These are phyloP conservation scores for Camponotus floridanus DNA, from an alignment of 1,140 invertebrate genomes.

Conservation along the genomic window DNA sequence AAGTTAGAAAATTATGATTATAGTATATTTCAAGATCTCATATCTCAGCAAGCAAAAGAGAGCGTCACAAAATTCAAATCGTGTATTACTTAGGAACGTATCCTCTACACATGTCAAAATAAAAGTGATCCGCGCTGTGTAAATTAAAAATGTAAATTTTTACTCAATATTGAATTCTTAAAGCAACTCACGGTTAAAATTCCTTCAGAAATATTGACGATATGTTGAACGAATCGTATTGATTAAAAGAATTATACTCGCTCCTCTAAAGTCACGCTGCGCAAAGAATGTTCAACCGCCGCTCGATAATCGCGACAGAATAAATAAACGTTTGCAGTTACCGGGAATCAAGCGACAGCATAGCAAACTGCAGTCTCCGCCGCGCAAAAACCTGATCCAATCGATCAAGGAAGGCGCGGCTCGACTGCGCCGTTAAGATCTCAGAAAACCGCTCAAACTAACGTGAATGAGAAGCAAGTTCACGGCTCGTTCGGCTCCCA, in stretches of 20 bases:
- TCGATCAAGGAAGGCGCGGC: constrained; percentile 2
- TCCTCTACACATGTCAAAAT: too few species aligned
- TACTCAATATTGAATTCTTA: constrained; percentile 47
- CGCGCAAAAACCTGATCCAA: constrained; percentile 7
- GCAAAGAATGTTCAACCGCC: background rate
- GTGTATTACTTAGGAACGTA: too few species aligned
- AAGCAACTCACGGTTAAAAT: constrained; percentile 57
- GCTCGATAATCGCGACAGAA: background rate
- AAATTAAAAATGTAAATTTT: too few species aligned
- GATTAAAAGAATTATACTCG: constrained; percentile 32
- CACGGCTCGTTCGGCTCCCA: constrained; percentile 59
- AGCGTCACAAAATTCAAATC: too few species aligned
- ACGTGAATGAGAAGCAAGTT: constrained; percentile 37
- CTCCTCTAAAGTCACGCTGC: background rate
- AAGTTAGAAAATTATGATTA: too few species aligned
- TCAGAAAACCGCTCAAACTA: constrained; percentile 1
- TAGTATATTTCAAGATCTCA: too few species aligned
- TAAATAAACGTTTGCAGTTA: constrained; percentile 20
- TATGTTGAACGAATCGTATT: background rate
- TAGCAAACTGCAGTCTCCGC: background rate
- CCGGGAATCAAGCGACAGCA: constrained; percentile 9
- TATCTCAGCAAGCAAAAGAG: too few species aligned
- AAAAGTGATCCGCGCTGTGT: too few species aligned
- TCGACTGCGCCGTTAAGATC: constrained; percentile 18
- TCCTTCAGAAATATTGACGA: background rate